A percentile compares a stretch with the other conserved stretches of the same genome.
Evolutionary conservation across 1,140 invertebrate species (phyloP).

Genomic region (Aricia agestis): DNA sequence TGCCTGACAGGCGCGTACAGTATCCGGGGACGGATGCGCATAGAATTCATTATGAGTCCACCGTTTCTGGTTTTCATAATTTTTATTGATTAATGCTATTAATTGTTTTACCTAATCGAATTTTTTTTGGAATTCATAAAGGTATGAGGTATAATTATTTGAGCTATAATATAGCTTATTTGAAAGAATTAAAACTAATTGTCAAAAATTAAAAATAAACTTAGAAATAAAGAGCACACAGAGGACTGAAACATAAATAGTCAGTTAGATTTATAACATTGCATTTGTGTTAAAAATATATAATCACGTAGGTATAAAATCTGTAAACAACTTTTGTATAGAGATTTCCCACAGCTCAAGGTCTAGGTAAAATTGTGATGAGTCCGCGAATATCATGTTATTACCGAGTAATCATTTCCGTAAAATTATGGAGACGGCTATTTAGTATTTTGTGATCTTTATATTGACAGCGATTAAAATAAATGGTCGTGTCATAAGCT

Average conservation of each 20-base stretch:
- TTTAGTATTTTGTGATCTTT: constrained; percentile 11
- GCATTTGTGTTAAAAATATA: background rate
- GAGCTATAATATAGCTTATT: no score
- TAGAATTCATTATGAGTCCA: background rate
- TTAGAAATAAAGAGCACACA: background rate
- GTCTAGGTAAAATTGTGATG: background rate
- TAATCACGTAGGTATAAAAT: background rate
- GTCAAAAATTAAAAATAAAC: background rate
- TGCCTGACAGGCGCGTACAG: background rate
- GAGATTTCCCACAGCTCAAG: constrained; percentile 12
- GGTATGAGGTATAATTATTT: no score
- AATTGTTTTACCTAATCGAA: background rate
- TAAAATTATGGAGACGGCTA: background rate
- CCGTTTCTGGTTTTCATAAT: constrained; percentile 11
- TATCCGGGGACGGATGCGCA: background rate
- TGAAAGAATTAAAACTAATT: no score
- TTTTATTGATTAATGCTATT: background rate
- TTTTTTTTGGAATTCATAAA: no score
- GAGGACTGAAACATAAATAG: background rate
- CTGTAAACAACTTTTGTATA: constrained; percentile 2
- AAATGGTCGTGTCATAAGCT: background rate
- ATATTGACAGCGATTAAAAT: constrained; percentile 3
- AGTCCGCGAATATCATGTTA: constrained; percentile 6
- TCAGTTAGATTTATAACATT: background rate
- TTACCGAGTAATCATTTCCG: constrained; percentile 7